Conservation (phyloP, 2,888 invertebrate species). For the Euproctis similis region DNA sequence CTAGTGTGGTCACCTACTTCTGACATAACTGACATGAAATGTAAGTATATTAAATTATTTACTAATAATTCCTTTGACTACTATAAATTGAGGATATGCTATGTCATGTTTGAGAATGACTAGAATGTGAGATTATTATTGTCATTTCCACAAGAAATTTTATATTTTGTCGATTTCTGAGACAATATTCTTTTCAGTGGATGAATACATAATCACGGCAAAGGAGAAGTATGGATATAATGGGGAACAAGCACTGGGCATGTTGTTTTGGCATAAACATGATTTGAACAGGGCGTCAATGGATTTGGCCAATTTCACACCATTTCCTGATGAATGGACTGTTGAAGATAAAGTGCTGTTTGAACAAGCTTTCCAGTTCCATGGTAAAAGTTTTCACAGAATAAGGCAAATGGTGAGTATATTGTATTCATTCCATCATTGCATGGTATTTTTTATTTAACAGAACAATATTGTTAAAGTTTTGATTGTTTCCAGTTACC, state of each 20-base stretch:
- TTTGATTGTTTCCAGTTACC: constrained; percentile 80
- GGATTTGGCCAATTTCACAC: constrained; percentile 97
- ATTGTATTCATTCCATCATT: no score
- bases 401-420: constrained; percentile 95
- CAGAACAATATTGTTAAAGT: no score
- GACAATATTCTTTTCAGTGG: constrained; percentile 81
- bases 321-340: constrained; percentile 98
- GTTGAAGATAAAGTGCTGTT: constrained; percentile 98
- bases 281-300: constrained; percentile 93
- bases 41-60: constrained; percentile 82
- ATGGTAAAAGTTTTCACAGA: constrained; percentile 97
- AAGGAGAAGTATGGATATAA: constrained; percentile 98
- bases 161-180: constrained; percentile 4
- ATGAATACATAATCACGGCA: constrained; percentile 94
- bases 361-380: constrained; percentile 98
- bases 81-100: no score
- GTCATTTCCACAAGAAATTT: no score
- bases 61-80: no score
- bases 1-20: constrained; percentile 97
- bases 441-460: no score
- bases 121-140: no score
- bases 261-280: constrained; percentile 99
- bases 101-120: no score
- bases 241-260: constrained; percentile 96
- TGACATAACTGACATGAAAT: constrained; percentile 90